Evolutionary conservation across 2,888 invertebrate genomes (phyloP), one percentile per base, ranked within the genome.

Genomic region (Rotaria sp.): DNA sequence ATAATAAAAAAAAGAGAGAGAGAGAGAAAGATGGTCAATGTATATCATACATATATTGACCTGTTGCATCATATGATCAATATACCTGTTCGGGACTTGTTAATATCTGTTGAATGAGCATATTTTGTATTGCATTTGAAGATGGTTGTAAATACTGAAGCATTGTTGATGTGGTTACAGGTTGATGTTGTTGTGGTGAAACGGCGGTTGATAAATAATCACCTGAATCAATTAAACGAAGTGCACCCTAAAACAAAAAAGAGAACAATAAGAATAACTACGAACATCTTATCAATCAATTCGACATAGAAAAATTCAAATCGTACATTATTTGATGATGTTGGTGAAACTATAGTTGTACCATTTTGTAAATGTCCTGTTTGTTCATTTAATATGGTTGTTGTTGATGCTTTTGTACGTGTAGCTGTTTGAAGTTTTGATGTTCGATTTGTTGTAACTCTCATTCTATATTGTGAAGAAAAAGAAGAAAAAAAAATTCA

Each of bases 21-120:
- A n/a, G n/a, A 50, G 67, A 35, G 35, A 67, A 67, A 67, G 67
- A 67, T 67, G 30, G 67, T 67, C 35, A 67, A 35, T 35, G 67
- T 26, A 67, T 67, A 35, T 35, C 67, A 7, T 67, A 67, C 30
- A 67, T 35, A 15, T 11, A 26, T 67, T 35, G 67, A 67, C 67
- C 67, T 67, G 67, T 67, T 67, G 67, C 67, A 67, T 67, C 67
- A 67, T 67, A 67, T 67, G 67, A 67, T 67, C 35, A 67, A 67
- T 67, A 35, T 80, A 80, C 75, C 75, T 80, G 75, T 80, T 80
- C 75, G 41, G 75, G 75, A 80, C 75, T 80, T 38, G 75, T 45
- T 80, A 80, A 80, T 80, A 80, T 80, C 45, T 80, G 75, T 80
- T 80, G 75, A 80, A 80, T 80, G 38, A 80, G 75, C 38, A 80